Evolutionary conservation across 2,797 vertebrate species (phyloP), one percentile per base, ranked within the genome.

Genomic region (Pygocentrus nattereri): DNA sequence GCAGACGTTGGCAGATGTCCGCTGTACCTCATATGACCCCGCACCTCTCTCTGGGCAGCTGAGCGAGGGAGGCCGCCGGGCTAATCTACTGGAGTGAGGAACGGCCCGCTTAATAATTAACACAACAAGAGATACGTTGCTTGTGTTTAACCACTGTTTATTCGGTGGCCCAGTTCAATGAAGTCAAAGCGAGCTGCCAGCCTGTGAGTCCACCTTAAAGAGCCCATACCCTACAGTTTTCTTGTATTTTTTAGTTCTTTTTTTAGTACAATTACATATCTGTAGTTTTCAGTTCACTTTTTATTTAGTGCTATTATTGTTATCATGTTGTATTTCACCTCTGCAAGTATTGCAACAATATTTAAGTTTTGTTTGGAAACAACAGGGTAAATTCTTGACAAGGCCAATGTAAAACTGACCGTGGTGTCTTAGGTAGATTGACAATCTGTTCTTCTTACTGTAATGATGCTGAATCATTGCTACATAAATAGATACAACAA

Each of bases 61-160:
- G 85, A 41, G 85, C 88, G 90, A 86, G 90, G 90, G 90, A 92
- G 85, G 90, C 85, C 81, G 88, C 85, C 90, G 85, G 83, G 88
- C 91, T 94, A 94, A 94, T 94, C 94, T 93, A 93, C 91, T 89
- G 84, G 90, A 89, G 93, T 91, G 92, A 94, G 85, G 92, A 93
- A 93, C 91, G 90, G 88, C 86, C 76, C 27, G 87, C 88, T 95
- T 91, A 94, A 95, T 95, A 94, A 95, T 95, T 94, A 93, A 95
- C 93, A 87, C 92, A 93, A 92, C 91, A 91, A 93, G 90, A 93
- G 93, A 94, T 93, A 89, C 90, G 86, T 91, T 91, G 91, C 92
- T 93, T 84, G 87, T 91, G 91, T 94, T 94, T 94, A 95, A 94
- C 90, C 92, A 92, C 92, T 91, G 84, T 88, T 87, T 87, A 93